phyloP scores from a whole-genome alignment of 2,797 vertebrate genomes.

The Novumbra hubbsi region DNA sequence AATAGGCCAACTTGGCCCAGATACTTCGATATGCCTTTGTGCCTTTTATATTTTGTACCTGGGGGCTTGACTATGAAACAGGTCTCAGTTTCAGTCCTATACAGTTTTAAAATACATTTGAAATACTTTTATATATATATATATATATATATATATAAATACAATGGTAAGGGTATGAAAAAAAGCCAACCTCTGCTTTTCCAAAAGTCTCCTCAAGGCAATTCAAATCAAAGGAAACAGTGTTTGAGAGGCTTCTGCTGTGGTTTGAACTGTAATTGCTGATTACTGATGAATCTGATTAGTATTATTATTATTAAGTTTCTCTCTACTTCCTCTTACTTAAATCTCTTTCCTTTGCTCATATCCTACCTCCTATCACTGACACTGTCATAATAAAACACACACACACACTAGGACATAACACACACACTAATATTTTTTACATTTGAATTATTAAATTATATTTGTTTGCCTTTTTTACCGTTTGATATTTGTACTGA shows the following conservation, averaged over 20 bases:
- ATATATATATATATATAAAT: too few relatives aligned
- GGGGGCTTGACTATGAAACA: too few relatives aligned
- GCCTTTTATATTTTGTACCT: too few relatives aligned
- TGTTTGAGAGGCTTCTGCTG: not conserved
- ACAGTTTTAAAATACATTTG: too few relatives aligned
- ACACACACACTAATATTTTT: conserved; percentile 38
- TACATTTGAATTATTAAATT: conserved; percentile 66
- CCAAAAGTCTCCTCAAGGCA: conserved; percentile 2
- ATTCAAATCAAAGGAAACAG: not conserved
- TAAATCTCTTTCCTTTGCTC: conserved; percentile 28
- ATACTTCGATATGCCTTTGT: too few relatives aligned
- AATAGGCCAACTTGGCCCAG: not conserved
- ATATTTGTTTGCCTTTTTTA: conserved; percentile 45
- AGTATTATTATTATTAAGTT: conserved; percentile 11
- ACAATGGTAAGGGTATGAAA: too few relatives aligned
- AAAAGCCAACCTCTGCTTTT: not conserved
- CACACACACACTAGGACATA: conserved; percentile 4
- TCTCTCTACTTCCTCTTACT: conserved; percentile 22
- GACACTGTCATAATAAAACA: conserved; percentile 10
- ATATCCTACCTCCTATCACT: conserved; percentile 23
- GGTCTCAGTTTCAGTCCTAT: too few relatives aligned
- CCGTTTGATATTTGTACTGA: conserved; percentile 49
- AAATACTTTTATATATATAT: too few relatives aligned
- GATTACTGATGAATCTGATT: too few relatives aligned
- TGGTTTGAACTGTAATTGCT: not conserved